A percentile compares a stretch with the other conserved stretches of the same genome.
Evolutionary conservation across 2,797 vertebrate species (phyloP).

Genomic region (Pangasius djambal): DNA sequence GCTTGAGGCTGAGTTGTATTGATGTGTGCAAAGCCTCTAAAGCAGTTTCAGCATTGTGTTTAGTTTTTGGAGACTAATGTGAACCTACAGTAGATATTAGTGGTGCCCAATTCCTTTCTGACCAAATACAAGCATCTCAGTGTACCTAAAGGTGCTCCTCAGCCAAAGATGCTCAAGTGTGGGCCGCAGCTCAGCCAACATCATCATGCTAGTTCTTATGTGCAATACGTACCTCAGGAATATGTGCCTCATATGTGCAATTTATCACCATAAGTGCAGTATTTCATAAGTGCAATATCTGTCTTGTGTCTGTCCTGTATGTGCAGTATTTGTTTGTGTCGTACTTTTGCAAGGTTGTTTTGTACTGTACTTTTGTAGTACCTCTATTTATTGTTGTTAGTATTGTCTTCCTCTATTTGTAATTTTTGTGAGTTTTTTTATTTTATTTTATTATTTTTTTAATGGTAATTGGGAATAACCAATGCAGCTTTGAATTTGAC

Average conservation of each 20-base stretch:
- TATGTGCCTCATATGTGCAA: background rate
- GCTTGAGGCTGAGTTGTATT: constrained; percentile 8
- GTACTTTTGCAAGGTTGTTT: background rate
- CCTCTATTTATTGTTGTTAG: background rate
- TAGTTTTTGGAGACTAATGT: background rate
- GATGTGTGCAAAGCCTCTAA: background rate
- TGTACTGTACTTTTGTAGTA: background rate
- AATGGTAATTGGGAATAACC: background rate
- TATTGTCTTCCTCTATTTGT: background rate
- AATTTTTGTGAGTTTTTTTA: background rate
- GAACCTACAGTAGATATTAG: background rate
- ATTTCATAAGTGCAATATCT: background rate
- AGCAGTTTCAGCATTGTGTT: constrained; percentile 4
- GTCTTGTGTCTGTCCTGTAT: background rate
- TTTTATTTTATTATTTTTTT: no score
- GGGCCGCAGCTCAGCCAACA: background rate
- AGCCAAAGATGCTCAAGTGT: background rate
- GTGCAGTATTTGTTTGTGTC: background rate
- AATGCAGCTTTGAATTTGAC: background rate
- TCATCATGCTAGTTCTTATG: background rate
- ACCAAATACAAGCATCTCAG: background rate
- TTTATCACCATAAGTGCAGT: background rate
- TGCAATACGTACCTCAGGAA: no score
- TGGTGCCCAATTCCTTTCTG: background rate
- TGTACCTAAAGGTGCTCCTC: background rate